Percentiles rank a stretch among this genome's conserved stretches.
These are phyloP conservation scores for Molorchus minor DNA, from an alignment of 2,888 invertebrate species.

Conservation along the genomic window DNA sequence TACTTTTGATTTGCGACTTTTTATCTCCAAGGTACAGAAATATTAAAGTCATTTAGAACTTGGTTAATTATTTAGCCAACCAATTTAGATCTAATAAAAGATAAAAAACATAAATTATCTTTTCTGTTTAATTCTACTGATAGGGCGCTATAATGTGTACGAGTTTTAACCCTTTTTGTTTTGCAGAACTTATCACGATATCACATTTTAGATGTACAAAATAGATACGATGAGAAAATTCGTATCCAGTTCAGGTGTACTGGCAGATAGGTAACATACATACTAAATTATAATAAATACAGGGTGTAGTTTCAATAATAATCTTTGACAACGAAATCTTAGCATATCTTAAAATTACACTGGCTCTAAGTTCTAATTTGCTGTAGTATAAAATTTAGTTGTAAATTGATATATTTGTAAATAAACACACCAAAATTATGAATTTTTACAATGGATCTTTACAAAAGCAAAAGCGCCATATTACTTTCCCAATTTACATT, in stretches of 20 bases:
- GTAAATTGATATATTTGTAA: too few relatives aligned
- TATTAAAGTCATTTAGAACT: too few relatives aligned
- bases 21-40: too few relatives aligned
- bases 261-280: slow-evolving; percentile 49
- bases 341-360: slow-evolving; percentile 32
- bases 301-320: slow-evolving; percentile 44
- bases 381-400: too few relatives aligned
- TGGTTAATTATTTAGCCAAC: too few relatives aligned
- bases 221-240: slow-evolving; percentile 50
- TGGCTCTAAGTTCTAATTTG: too few relatives aligned
- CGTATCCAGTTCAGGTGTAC: slow-evolving; percentile 47
- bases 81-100: neutral
- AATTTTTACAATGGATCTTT: too few relatives aligned
- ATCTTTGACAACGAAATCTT: slow-evolving; percentile 37
- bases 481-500: too few relatives aligned
- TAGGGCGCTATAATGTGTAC: slow-evolving; percentile 25
- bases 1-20: too few relatives aligned
- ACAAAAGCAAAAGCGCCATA: too few relatives aligned
- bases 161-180: slow-evolving; percentile 39
- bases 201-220: slow-evolving; percentile 50
- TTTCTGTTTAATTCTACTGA: slow-evolving; percentile 11
- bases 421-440: too few relatives aligned
- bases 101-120: neutral
- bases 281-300: slow-evolving; percentile 47
- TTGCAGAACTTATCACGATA: slow-evolving; percentile 44